Conservation (phyloP, 30 jellyfish, hydroid and myxozoan species). For the Turritopsis rubra region DNA sequence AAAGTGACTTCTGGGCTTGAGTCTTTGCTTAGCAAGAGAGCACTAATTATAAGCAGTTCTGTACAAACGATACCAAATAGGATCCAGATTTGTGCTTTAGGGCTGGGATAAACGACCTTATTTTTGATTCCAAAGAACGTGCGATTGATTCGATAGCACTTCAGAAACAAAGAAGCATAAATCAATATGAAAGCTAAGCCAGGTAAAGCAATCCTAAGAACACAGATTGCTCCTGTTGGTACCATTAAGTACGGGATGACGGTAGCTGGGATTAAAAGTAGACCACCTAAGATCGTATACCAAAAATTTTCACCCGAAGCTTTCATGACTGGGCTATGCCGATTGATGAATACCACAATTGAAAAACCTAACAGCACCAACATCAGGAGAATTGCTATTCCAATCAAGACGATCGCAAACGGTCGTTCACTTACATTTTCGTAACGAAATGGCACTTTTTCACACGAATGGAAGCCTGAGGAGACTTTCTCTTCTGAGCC, state of each 20-base stretch:
- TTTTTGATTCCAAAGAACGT: background rate
- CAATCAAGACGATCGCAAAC: background rate
- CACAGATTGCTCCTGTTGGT: background rate
- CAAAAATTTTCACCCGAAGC: background rate
- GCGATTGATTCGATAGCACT: background rate
- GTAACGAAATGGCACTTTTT: slow-evolving; percentile 5
- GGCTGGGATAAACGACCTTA: background rate
- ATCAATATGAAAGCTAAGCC: background rate
- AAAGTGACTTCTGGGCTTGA: background rate
- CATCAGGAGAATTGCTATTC: background rate
- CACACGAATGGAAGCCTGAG: background rate
- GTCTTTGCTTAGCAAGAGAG: background rate
- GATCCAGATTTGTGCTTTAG: background rate
- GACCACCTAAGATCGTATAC: background rate
- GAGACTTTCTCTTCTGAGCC: background rate
- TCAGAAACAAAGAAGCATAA: background rate
- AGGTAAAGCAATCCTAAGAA: background rate
- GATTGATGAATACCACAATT: background rate
- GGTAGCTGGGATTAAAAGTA: background rate
- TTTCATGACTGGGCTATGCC: background rate
- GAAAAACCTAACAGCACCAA: slow-evolving; percentile 4
- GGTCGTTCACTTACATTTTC: background rate
- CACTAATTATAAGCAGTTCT: background rate
- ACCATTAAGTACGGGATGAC: background rate
- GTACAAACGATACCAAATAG: background rate